These are phyloP conservation scores for Archilochus colubris DNA, from an alignment of 2,113 vertebrate genomes.

Conservation along the genomic window DNA sequence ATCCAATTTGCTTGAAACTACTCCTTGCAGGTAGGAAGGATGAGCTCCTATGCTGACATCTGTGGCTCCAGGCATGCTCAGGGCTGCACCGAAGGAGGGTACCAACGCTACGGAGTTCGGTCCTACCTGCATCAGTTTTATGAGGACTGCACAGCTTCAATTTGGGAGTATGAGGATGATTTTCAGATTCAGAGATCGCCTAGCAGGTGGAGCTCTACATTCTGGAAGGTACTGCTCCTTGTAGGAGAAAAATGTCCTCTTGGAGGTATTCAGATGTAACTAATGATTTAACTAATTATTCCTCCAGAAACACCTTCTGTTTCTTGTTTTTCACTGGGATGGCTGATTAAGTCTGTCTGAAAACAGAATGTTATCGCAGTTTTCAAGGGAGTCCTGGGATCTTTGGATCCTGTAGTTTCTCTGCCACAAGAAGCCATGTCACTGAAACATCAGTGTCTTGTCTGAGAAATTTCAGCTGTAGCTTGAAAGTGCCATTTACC, in stretches of 20 bases:
- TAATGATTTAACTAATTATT: background rate
- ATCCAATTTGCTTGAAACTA: background rate
- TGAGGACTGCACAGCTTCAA: slow-evolving; percentile 97
- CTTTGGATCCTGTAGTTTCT: background rate
- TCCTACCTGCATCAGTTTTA: slow-evolving; percentile 99
- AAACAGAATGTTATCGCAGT: background rate
- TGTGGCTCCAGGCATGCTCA: slow-evolving; percentile 84
- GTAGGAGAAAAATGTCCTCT: background rate
- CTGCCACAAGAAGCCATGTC: background rate
- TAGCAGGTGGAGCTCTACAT: slow-evolving; percentile 92
- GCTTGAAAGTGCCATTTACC: background rate
- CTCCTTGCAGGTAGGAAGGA: slow-evolving; percentile 86
- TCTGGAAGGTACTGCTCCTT: slow-evolving; percentile 90
- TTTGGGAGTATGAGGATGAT: slow-evolving; percentile 97
- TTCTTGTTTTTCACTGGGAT: background rate
- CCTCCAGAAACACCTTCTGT: background rate
- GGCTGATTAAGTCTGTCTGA: background rate
- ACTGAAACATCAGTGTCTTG: background rate
- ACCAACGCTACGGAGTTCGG: slow-evolving; percentile 94
- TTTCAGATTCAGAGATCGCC: slow-evolving; percentile 99
- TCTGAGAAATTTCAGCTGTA: background rate
- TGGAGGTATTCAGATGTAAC: background rate
- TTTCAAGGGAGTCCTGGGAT: background rate
- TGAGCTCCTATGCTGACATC: slow-evolving; percentile 90
- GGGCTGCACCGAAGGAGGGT: slow-evolving; percentile 71